phyloP scores from a whole-genome alignment of 2,797 vertebrate genomes.

The Potorous gilbertii region DNA sequence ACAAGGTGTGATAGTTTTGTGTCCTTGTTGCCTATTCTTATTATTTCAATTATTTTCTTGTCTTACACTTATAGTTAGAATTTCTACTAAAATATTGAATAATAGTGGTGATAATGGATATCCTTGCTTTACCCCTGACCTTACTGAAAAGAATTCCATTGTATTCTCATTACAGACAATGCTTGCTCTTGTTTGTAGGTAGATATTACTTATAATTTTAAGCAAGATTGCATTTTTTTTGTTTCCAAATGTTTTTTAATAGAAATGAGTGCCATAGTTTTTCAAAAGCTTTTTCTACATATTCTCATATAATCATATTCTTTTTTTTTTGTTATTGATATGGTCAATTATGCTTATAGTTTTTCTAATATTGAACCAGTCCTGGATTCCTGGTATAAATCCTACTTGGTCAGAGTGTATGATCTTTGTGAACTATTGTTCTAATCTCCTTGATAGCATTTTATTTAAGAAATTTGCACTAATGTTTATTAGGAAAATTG shows the following conservation, averaged over 20 bases:
- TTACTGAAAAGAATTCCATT: not conserved
- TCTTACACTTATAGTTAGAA: not conserved
- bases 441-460: not conserved
- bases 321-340: not conserved
- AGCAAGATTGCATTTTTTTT: not conserved
- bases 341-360: not conserved
- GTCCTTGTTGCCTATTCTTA: not conserved
- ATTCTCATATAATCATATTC: not conserved
- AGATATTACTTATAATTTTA: not conserved
- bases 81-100: not conserved
- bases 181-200: not conserved
- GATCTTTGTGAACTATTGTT: not conserved
- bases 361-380: not conserved
- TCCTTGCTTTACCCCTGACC: not conserved
- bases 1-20: not conserved
- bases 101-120: not conserved
- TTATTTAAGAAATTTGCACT: not conserved
- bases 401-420: not conserved
- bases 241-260: not conserved
- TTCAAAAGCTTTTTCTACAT: not conserved
- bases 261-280: not conserved
- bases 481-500: not conserved
- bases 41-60: not conserved
- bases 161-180: not conserved
- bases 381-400: not conserved